Evolutionary conservation across 2,113 vertebrate species (phyloP).

Genomic region (Sturnira hondurensis): DNA sequence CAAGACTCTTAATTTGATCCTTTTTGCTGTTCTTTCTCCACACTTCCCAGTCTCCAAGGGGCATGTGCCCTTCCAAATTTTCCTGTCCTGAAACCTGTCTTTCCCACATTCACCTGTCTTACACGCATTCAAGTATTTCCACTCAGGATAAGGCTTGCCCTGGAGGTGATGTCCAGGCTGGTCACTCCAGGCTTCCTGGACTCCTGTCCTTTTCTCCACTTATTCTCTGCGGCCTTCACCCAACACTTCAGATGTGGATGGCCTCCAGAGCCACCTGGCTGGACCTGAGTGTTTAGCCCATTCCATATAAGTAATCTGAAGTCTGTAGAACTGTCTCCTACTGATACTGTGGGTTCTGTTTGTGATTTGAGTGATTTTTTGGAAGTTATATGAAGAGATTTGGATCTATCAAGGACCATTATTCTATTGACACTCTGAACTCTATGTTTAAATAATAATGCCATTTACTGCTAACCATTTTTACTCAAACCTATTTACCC

Average conservation of each 20-base stretch:
- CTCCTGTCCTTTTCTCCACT: neutral
- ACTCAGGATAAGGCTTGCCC: neutral
- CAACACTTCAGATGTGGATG: neutral
- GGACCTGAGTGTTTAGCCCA: neutral
- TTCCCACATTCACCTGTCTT: neutral
- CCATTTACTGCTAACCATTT: neutral
- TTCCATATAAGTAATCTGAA: neutral
- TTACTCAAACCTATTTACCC: neutral
- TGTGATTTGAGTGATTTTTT: neutral
- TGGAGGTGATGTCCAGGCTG: neutral
- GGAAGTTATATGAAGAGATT: neutral
- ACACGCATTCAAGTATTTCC: neutral
- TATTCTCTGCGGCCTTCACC: neutral
- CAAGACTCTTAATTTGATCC: neutral
- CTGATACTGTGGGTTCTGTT: neutral
- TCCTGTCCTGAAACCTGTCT: neutral
- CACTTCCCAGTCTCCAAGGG: neutral
- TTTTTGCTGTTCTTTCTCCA: neutral
- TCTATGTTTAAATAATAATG: slow-evolving; percentile 1
- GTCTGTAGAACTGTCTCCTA: neutral
- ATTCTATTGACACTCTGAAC: neutral
- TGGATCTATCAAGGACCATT: neutral
- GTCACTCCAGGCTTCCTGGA: neutral
- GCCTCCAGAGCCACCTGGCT: neutral
- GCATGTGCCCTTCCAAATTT: neutral